Evolutionary conservation across 2,888 invertebrate genomes (phyloP), one percentile per base, ranked within the genome.

Genomic region (Yponomeuta cagnagella): DNA sequence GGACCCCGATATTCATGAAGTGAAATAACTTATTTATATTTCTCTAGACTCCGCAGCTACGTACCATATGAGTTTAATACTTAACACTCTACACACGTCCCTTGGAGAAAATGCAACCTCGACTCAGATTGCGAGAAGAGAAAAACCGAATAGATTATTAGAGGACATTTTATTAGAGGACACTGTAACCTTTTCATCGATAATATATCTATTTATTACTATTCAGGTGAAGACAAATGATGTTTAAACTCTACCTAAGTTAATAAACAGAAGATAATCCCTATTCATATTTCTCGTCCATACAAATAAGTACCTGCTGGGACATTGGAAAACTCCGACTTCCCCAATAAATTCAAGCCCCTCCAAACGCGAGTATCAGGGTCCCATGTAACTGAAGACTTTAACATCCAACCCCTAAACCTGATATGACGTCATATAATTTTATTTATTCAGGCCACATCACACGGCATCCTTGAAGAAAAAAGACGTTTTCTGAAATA

Each of bases 361-460:
- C 15, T 58, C 52, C 12, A 58, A 2, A 58, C 52, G 15, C 12
- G 15, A 58, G 52, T 58, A 58, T 15, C 52, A 15, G 52, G 52
- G 52, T 58, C 52, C 52, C 52, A 58, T 58, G 12, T 58, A 9
- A 58, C 15, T 15, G 52, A 58, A 58, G 52, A 58, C 52, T 58
- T 58, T 58, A 58, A 58, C 52, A 58, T 58, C 52, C 52, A 58
- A 58, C 52, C 52, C 52, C 52, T 58, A 58, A 58, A 58, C 52
- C 52, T 58, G 52, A 58, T 58, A 58, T 58, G 52, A 58, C 52
- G 52, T 58, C 52, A 58, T 58, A 58, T 58, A 58, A 58, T 58
- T 58, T 58, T 58, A 58, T 58, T 58, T 58, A 58, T 58, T 58
- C 52, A 58, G 52, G 52, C 52, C 52, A 58, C 52, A 58, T 58